phyloP scores from a whole-genome alignment of 2,797 vertebrate species.

The Peromyscus attwateri region DNA sequence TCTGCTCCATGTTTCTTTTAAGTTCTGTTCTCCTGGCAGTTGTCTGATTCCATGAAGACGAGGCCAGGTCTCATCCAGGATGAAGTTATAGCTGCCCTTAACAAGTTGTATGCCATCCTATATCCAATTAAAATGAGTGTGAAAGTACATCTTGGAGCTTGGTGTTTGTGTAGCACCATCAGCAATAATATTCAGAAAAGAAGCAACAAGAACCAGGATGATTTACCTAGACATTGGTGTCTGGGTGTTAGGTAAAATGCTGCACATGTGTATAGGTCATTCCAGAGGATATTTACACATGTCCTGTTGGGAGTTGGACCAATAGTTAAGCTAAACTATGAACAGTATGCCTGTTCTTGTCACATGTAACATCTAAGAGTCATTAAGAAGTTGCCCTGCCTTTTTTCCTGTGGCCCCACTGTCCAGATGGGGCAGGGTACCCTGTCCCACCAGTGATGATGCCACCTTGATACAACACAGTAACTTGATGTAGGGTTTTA shows the following conservation, averaged over 20 bases:
- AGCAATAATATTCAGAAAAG: not conserved
- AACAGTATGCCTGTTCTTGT: not conserved
- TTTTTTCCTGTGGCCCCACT: too few relatives aligned
- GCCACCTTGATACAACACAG: rapidly evolving
- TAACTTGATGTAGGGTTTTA: too few relatives aligned
- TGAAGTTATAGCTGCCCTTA: too few relatives aligned
- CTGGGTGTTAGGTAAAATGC: not conserved
- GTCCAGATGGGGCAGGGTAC: rapidly evolving
- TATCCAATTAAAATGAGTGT: not conserved
- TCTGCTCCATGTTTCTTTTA: not conserved
- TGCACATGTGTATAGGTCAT: not conserved
- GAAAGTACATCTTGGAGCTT: not conserved
- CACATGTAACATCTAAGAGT: not conserved
- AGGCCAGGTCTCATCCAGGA: not conserved
- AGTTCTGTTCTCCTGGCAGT: not conserved
- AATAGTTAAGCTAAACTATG: not conserved
- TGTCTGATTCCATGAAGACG: not conserved
- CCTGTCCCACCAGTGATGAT: not conserved
- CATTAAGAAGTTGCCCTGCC: not conserved
- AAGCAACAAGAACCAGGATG: not conserved
- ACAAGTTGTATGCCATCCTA: not conserved
- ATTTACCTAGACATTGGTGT: not conserved
- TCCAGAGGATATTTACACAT: not conserved
- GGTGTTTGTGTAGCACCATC: too few relatives aligned
- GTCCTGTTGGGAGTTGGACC: not conserved